Evolutionary conservation across 2,113 vertebrate genomes (phyloP).

Genomic region (Scomber colias): DNA sequence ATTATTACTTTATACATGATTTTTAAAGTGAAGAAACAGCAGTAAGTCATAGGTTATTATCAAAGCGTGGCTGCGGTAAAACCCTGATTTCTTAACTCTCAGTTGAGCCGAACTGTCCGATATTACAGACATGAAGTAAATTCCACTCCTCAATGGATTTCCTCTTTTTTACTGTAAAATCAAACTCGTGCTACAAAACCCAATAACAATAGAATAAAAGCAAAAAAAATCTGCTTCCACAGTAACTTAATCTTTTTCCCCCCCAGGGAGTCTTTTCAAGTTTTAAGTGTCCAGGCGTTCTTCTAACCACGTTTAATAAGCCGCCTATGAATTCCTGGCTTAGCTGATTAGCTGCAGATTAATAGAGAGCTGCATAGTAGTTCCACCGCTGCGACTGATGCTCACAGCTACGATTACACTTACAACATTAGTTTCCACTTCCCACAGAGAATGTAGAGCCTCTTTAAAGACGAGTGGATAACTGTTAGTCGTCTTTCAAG

Average conservation of each 20-base stretch:
- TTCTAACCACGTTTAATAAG: constrained; percentile 39
- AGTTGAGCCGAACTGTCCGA: neutral
- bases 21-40: neutral
- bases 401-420: neutral
- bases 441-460: neutral
- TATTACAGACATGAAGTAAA: neutral
- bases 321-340: constrained; percentile 41
- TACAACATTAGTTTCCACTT: constrained; percentile 12
- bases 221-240: constrained; percentile 23
- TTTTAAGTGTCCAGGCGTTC: constrained; percentile 21
- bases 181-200: constrained; percentile 11
- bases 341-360: constrained; percentile 54
- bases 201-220: constrained; percentile 37
- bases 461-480: neutral
- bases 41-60: neutral
- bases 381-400: neutral
- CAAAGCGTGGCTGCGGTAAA: neutral
- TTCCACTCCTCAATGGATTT: neutral
- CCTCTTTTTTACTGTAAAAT: constrained; percentile 3
- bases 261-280: constrained; percentile 13
- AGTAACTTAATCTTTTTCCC: constrained; percentile 24
- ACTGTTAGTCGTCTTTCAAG: neutral
- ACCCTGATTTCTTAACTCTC: neutral
- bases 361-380: neutral
- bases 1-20: neutral